phyloP scores from a whole-genome alignment of 2,888 invertebrate genomes.

The Drosophila niveifrons region DNA sequence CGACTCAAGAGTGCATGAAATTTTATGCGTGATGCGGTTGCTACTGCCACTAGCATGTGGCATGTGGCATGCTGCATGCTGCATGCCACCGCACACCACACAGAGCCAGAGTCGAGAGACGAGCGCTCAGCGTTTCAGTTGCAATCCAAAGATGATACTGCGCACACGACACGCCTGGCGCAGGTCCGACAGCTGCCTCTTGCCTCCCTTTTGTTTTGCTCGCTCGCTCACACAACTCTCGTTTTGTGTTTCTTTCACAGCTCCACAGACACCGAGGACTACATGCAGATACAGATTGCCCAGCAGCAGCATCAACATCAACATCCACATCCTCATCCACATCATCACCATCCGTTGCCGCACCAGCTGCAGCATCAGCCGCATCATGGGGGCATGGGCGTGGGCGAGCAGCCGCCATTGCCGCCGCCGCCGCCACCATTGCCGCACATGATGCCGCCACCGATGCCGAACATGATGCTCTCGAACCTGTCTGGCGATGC shows the following conservation, averaged over 20 bases:
- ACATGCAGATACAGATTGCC: slow-evolving; percentile 88
- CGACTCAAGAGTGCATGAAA: slow-evolving; percentile 79
- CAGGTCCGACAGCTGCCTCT: slow-evolving; percentile 63
- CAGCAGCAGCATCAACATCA: slow-evolving; percentile 76
- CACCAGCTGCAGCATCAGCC: slow-evolving; percentile 59
- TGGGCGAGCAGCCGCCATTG: slow-evolving; percentile 81
- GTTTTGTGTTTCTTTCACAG: slow-evolving; percentile 67
- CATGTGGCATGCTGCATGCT: slow-evolving; percentile 63
- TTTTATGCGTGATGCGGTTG: slow-evolving; percentile 75
- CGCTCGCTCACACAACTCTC: not conserved
- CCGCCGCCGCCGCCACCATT: slow-evolving; percentile 83
- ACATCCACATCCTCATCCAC: slow-evolving; percentile 27
- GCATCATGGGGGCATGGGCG: slow-evolving; percentile 53
- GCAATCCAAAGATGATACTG: slow-evolving; percentile 82
- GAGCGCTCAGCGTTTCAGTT: slow-evolving; percentile 68
- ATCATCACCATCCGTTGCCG: slow-evolving; percentile 24
- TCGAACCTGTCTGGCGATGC: slow-evolving; percentile 74
- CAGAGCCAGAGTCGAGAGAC: not conserved
- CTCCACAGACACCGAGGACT: slow-evolving; percentile 85
- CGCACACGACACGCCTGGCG: slow-evolving; percentile 82
- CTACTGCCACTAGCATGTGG: not conserved
- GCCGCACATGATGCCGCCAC: slow-evolving; percentile 86
- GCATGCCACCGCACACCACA: not conserved
- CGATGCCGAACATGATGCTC: slow-evolving; percentile 85
- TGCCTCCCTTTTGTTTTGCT: not conserved